These are phyloP conservation scores for Resseliella maxima DNA, from an alignment of 2,888 invertebrate species.

Conservation along the genomic window DNA sequence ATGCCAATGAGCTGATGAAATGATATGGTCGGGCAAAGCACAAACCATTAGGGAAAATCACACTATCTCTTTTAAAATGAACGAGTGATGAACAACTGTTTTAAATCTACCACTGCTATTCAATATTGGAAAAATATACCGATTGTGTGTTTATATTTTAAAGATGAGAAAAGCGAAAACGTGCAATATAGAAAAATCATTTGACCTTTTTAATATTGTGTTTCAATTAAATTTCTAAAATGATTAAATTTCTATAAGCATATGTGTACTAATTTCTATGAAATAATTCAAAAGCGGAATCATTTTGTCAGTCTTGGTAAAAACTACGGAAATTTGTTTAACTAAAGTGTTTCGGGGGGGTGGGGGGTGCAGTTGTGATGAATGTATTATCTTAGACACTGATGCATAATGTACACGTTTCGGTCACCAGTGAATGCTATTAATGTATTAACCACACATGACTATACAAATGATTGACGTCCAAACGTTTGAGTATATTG, in stretches of 20 bases:
- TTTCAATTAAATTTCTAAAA: no score
- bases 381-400: neutral
- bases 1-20: neutral
- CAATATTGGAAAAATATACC: no score
- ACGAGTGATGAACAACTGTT: neutral
- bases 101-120: neutral
- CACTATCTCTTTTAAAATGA: neutral
- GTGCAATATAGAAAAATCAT: no score
- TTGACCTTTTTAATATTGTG: no score
- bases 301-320: no score
- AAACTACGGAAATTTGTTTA: no score
- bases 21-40: neutral
- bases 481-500: neutral
- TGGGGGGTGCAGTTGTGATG: neutral
- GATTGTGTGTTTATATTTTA: no score
- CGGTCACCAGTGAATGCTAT: neutral
- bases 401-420: neutral
- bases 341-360: no score
- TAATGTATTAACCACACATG: neutral
- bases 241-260: no score
- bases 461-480: conserved; percentile 1
- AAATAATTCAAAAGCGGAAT: no score
- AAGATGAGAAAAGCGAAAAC: no score
- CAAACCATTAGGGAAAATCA: neutral
- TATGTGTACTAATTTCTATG: no score